A percentile compares a stretch with the other conserved stretches of the same genome.
Conservation (phyloP, 1,140 invertebrate species). For the Globodera rostochiensis region DNA sequence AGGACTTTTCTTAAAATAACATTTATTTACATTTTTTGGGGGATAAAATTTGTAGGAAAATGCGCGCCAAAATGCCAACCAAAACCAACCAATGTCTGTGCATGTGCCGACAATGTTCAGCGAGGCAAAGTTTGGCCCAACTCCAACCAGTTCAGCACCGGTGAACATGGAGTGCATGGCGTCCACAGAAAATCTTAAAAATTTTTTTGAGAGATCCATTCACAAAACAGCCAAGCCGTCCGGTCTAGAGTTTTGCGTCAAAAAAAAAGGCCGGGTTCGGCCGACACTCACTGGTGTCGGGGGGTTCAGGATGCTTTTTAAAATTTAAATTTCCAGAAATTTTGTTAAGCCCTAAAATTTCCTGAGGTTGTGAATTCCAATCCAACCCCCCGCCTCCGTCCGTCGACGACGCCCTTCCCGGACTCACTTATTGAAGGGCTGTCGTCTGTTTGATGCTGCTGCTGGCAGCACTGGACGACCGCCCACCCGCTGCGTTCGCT, state of each 20-base stretch:
- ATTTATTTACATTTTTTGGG: neutral
- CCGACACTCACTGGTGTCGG: too few relatives aligned
- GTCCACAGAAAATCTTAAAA: neutral
- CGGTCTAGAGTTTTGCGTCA: too few relatives aligned
- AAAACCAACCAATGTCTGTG: slow-evolving; percentile 40
- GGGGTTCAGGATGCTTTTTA: too few relatives aligned
- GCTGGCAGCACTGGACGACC: neutral
- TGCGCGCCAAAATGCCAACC: neutral
- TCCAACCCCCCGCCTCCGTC: too few relatives aligned
- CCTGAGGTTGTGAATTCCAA: too few relatives aligned
- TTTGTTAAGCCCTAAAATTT: too few relatives aligned
- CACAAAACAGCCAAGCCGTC: too few relatives aligned
- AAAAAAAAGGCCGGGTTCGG: too few relatives aligned
- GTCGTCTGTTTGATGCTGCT: slow-evolving; percentile 1
- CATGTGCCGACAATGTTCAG: slow-evolving; percentile 44
- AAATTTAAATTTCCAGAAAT: too few relatives aligned
- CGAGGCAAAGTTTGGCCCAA: neutral
- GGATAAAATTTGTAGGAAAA: neutral
- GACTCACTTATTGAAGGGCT: neutral
- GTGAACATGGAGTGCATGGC: slow-evolving; percentile 6
- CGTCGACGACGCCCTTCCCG: too few relatives aligned
- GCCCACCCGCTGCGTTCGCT: neutral
- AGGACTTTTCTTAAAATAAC: slow-evolving; percentile 37
- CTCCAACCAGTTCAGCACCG: slow-evolving; percentile 2
- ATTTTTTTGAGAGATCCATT: too few relatives aligned